Base-by-base conservation (phyloP, 2,113 vertebrate species). In the Rhinoderma darwinii region DNA sequence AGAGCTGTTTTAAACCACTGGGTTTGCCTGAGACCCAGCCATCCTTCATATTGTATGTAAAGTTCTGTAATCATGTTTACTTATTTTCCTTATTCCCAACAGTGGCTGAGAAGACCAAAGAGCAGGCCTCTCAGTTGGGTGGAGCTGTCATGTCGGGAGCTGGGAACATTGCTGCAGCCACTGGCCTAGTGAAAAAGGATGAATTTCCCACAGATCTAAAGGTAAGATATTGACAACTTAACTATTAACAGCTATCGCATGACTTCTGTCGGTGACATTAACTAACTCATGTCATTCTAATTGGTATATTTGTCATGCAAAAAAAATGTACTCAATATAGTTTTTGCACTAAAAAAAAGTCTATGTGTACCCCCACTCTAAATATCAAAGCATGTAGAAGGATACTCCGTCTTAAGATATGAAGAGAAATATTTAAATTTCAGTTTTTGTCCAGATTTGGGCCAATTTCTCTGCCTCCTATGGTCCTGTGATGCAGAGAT, bases 91-190 rank as follows among this genome's bases (percentile, higher is more conserved):
- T 59, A 88, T 88, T 90, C 89, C 61, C 90, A 41, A 41, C 68
- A 99, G 98, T 98, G 96, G 97, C 98, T 85, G 98, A 99, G 94
- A 99, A 97, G 92, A 99, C 98, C 18, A 97, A 96, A 93, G 96
- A 97, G 86, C 95, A 96, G 90, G 96, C 96, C 0, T 96, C 96
- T 77, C 95, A 96, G 74, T 91, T 97, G 88, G 96, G 97, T 0
- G 98, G 97, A 74, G 98, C 97, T 0, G 94, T 98, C 0, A 94
- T 97, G 88, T 94, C 96, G 0, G 96, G 96, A 0, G 96, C 96
- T 0, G 98, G 97, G 83, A 99, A 98, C 92, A 99, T 99, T 0
- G 98, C 95, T 0, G 97, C 97, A 0, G 98, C 98, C 89, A 99
- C 98, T 0, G 98, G 98, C 68, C 93, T 99, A 90, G 94, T 95